A percentile compares a stretch with the other conserved stretches of the same genome.
These are phyloP conservation scores for Glossosoma conforme DNA, from an alignment of 1,140 invertebrate genomes.

Conservation along the genomic window DNA sequence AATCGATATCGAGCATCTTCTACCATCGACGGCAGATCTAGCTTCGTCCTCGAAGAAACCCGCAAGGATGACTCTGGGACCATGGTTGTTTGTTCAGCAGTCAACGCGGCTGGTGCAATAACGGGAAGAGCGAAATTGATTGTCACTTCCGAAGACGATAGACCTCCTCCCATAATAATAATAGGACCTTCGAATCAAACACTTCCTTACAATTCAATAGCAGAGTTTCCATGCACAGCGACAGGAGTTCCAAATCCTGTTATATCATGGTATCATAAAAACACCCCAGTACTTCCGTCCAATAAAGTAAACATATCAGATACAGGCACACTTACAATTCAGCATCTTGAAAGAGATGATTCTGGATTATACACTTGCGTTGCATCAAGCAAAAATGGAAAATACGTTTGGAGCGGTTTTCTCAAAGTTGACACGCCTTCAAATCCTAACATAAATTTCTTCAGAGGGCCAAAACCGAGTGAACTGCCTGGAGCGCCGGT, in stretches of 20 bases:
- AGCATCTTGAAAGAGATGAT: slow-evolving; percentile 70
- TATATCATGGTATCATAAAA: slow-evolving; percentile 82
- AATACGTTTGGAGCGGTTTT: slow-evolving; percentile 79
- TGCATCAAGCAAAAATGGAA: slow-evolving; percentile 77
- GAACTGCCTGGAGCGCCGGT: slow-evolving; percentile 74
- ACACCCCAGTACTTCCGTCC: slow-evolving; percentile 60
- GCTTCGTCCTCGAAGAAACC: slow-evolving; percentile 56
- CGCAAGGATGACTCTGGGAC: slow-evolving; percentile 59
- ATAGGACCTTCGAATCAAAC: slow-evolving; percentile 90
- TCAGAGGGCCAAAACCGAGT: slow-evolving; percentile 68
- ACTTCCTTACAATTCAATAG: slow-evolving; percentile 66
- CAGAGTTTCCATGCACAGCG: slow-evolving; percentile 71
- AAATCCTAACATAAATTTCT: slow-evolving; percentile 80
- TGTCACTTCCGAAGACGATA: slow-evolving; percentile 69
- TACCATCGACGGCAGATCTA: slow-evolving; percentile 56
- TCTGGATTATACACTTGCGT: slow-evolving; percentile 79
- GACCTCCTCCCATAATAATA: slow-evolving; percentile 83
- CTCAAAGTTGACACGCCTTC: slow-evolving; percentile 73
- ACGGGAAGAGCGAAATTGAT: slow-evolving; percentile 69
- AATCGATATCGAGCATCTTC: slow-evolving; percentile 57
- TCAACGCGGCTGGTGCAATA: slow-evolving; percentile 76
- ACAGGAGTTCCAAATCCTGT: slow-evolving; percentile 70
- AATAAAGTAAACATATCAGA: slow-evolving; percentile 64
- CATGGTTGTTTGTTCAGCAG: slow-evolving; percentile 72
- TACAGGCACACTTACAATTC: slow-evolving; percentile 67